Evolutionary conservation across 2,888 invertebrate species (phyloP), one percentile per base, ranked within the genome.

Genomic region (Sarcophaga caerulescens): DNA sequence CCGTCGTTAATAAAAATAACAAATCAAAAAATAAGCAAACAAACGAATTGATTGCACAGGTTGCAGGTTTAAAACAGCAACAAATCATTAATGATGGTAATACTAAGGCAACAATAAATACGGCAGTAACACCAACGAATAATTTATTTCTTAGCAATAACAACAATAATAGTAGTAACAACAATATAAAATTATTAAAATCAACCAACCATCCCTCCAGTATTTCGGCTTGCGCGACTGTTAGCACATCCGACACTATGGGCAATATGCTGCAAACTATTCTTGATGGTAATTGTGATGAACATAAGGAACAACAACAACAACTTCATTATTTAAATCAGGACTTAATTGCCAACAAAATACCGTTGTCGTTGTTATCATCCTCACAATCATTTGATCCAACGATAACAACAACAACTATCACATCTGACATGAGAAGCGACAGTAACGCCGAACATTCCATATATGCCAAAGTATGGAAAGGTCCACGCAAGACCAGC

Each of bases 391-490:
- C 73, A 78, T 88, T 85, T 66, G 88, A 89, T 63, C 80, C 88
- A 59, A 86, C 87, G 76, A 86, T 81, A 69, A 87, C 85, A 75
- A 81, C 85, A 25, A 85, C 85, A 12, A 85, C 87, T 21, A 88
- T 84, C 59, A 80, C 87, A 69, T 88, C 88, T 59, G 88, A 90
- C 79, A 88, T 88, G 70, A 89, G 89, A 84, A 87, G 88, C 63
- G 90, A 90, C 86, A 87, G 88, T 71, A 91, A 90, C 88, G 91
- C 90, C 23, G 91, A 91, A 84, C 90, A 92, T 85, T 92, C 92
- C 77, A 92, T 93, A 77, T 93, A 93, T 88, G 93, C 93, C 81
- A 93, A 93, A 90, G 93, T 93, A 87, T 93, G 93, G 93, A 93
- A 93, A 89, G 93, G 93, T 87, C 93, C 93, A 14, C 92, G 92